Conservation (phyloP, 2,888 invertebrate genomes). For the Machimus rusticus region DNA sequence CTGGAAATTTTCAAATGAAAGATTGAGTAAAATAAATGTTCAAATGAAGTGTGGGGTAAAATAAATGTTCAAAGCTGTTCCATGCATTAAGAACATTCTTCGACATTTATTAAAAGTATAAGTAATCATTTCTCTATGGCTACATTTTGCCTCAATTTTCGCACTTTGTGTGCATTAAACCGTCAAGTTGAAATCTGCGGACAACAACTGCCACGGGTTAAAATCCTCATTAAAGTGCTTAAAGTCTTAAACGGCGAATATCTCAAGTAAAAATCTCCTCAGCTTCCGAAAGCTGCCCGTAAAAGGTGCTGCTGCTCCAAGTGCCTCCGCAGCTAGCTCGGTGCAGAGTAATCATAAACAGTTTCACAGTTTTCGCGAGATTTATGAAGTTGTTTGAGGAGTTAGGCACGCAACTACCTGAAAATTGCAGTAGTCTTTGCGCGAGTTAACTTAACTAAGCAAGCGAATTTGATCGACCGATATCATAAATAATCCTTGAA, state of each 20-base stretch:
- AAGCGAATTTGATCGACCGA: neutral
- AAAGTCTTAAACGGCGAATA: neutral
- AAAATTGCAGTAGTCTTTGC: neutral
- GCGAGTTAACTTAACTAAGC: neutral
- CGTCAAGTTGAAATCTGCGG: neutral
- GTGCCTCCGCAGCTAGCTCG: neutral
- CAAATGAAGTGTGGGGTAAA: neutral
- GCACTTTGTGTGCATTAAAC: neutral
- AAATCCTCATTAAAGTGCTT: neutral
- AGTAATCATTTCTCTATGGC: neutral
- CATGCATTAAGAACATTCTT: neutral
- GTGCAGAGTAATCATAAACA: neutral
- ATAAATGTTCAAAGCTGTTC: neutral
- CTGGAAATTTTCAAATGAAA: too few species aligned
- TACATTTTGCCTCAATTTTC: neutral
- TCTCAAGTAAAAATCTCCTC: neutral
- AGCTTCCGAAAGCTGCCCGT: neutral
- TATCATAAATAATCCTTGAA: neutral
- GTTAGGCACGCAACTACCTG: neutral
- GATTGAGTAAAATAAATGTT: neutral
- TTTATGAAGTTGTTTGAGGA: neutral
- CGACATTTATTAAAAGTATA: neutral
- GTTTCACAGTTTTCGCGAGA: neutral
- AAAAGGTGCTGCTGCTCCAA: neutral
- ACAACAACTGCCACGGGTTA: neutral